Percentiles rank a stretch among this genome's conserved stretches.
These are phyloP conservation scores for Drosophila sturtevanti DNA, from an alignment of 1,140 invertebrate genomes.

Conservation along the genomic window DNA sequence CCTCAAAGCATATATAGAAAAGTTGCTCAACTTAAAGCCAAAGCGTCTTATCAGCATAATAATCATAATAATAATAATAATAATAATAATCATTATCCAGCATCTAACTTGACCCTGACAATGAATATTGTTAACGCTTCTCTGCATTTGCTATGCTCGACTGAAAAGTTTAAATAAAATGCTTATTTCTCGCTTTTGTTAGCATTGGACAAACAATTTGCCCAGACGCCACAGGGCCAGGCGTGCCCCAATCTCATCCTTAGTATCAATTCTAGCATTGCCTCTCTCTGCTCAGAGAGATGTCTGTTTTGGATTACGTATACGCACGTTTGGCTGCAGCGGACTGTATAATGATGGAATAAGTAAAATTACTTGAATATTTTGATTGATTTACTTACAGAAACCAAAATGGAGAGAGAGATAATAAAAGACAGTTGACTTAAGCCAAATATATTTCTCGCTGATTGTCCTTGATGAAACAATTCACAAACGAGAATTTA, in stretches of 20 bases:
- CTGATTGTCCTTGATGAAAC: neutral
- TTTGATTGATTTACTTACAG: conserved; percentile 51
- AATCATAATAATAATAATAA: conserved; percentile 25
- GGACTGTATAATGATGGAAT: conserved; percentile 13
- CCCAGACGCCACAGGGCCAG: conserved; percentile 12
- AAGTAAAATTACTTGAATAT: conserved; percentile 41
- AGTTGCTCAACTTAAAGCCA: conserved; percentile 66
- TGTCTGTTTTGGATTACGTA: conserved; percentile 50
- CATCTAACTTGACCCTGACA: conserved; percentile 68
- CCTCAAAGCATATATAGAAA: conserved; percentile 33
- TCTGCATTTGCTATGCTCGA: conserved; percentile 17
- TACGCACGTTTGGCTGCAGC: conserved; percentile 57
- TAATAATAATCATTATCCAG: conserved; percentile 38
- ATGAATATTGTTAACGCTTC: conserved; percentile 59
- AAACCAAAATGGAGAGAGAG: neutral
- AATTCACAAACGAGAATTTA: neutral
- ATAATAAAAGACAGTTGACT: neutral
- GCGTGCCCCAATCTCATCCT: neutral
- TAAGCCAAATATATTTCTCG: neutral
- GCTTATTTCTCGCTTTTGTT: conserved; percentile 44
- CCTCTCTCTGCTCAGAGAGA: neutral
- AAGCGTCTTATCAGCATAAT: conserved; percentile 61
- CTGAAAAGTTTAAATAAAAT: conserved; percentile 44
- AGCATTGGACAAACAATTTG: conserved; percentile 46
- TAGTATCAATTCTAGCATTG: neutral